A percentile compares a stretch with the other conserved stretches of the same genome.
Conservation (phyloP, 2,888 invertebrate genomes). For the Sinohyriopsis cumingii region DNA sequence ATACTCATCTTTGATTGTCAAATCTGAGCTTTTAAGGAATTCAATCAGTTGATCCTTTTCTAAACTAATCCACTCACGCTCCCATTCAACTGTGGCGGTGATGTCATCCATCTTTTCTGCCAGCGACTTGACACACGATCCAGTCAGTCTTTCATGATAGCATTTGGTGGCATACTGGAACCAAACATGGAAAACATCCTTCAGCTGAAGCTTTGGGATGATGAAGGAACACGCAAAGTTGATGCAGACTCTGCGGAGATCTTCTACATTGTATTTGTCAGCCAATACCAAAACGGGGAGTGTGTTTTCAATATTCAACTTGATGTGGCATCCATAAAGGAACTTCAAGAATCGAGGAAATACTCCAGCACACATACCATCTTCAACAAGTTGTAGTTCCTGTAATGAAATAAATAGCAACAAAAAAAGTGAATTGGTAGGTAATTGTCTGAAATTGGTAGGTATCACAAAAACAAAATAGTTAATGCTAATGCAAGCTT, state of each 20-base stretch:
- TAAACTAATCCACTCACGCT: slow-evolving; percentile 64
- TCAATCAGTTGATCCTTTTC: slow-evolving; percentile 72
- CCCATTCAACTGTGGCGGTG: slow-evolving; percentile 69
- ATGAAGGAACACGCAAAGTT: slow-evolving; percentile 71
- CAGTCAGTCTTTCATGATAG: slow-evolving; percentile 60
- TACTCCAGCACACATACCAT: slow-evolving; percentile 66
- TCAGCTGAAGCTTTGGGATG: slow-evolving; percentile 69
- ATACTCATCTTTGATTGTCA: slow-evolving; percentile 71
- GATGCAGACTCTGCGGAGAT: slow-evolving; percentile 71
- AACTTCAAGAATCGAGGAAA: slow-evolving; percentile 72
- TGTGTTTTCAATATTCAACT: slow-evolving; percentile 69
- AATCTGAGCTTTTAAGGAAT: slow-evolving; percentile 69
- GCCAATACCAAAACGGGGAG: slow-evolving; percentile 72
- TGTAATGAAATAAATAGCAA: slow-evolving; percentile 15
- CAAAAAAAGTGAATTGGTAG: neutral
- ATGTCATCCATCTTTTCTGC: slow-evolving; percentile 67
- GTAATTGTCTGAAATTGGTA: neutral
- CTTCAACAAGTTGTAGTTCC: slow-evolving; percentile 69
- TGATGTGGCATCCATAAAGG: slow-evolving; percentile 72
- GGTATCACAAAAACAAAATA: neutral
- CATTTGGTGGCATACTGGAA: slow-evolving; percentile 72
- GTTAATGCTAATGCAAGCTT: too few species aligned
- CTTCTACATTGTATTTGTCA: slow-evolving; percentile 72
- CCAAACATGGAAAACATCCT: slow-evolving; percentile 73
- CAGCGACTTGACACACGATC: slow-evolving; percentile 59